Conservation (phyloP, 2,797 vertebrate genomes). For the Sebastes trivittatus region DNA sequence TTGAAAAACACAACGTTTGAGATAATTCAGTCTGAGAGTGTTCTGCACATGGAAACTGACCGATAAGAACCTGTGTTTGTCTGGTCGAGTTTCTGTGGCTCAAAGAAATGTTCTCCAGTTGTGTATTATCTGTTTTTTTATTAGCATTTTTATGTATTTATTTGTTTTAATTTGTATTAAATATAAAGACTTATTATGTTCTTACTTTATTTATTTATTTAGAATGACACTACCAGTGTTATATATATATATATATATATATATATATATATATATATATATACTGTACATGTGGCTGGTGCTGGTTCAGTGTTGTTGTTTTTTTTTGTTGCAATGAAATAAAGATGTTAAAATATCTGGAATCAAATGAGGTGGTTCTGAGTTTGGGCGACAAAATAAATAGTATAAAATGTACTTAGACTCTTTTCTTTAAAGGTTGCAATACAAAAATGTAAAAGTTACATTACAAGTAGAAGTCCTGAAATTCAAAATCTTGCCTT, state of each 20-base stretch:
- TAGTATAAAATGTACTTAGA: not conserved
- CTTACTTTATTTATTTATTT: not conserved
- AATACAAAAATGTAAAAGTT: not conserved
- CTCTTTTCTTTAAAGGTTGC: not conserved
- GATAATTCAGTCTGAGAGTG: not conserved
- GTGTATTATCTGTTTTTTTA: not conserved
- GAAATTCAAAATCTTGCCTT: not conserved
- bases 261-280: not conserved
- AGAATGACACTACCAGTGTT: not conserved
- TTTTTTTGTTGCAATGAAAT: not conserved
- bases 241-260: not conserved
- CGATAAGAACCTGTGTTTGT: not conserved
- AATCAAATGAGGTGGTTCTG: not conserved
- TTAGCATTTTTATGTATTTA: too few species aligned
- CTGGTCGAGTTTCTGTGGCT: not conserved
- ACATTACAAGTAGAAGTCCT: not conserved
- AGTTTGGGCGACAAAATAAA: not conserved
- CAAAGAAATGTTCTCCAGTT: not conserved
- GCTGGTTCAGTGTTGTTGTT: not conserved
- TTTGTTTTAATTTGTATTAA: not conserved
- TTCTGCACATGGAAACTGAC: not conserved
- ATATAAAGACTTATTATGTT: not conserved
- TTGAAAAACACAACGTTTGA: not conserved
- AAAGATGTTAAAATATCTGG: not conserved
- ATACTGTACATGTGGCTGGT: too few species aligned